phyloP scores from a whole-genome alignment of 2,113 vertebrate genomes.

The Mus musculus region DNA sequence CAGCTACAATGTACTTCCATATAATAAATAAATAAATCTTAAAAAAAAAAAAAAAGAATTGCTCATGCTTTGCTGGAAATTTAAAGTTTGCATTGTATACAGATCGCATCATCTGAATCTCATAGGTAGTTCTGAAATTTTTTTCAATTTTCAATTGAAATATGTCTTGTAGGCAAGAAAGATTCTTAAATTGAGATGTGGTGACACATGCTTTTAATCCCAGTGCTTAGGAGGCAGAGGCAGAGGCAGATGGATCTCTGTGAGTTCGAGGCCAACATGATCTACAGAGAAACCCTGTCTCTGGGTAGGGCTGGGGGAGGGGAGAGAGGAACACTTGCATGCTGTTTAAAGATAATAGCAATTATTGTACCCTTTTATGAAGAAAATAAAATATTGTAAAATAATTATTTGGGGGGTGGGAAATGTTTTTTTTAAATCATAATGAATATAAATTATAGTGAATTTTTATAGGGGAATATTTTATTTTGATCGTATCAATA shows the following conservation, averaged over 20 bases:
- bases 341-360: not conserved
- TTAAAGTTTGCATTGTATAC: not conserved
- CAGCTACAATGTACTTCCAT: too few species aligned
- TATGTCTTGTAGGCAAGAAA: conserved; percentile 16
- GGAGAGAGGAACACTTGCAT: not conserved
- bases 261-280: not conserved
- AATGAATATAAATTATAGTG: not conserved
- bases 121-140: not conserved
- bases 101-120: conserved; percentile 16
- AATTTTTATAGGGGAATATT: not conserved
- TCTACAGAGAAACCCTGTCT: not conserved
- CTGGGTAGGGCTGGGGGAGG: too few species aligned
- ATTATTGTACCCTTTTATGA: not conserved
- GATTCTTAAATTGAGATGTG: not conserved
- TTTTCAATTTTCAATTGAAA: conserved; percentile 38
- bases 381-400: conserved; percentile 33
- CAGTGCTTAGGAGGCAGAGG: not conserved
- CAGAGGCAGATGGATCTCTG: not conserved
- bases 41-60: too few species aligned
- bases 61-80: not conserved
- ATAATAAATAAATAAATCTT: too few species aligned
- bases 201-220: not conserved
- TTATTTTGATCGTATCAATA: conserved; percentile 17
- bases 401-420: not conserved
- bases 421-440: not conserved